These are phyloP conservation scores for Melozone crissalis DNA, from an alignment of 2,113 vertebrate species.

Conservation along the genomic window DNA sequence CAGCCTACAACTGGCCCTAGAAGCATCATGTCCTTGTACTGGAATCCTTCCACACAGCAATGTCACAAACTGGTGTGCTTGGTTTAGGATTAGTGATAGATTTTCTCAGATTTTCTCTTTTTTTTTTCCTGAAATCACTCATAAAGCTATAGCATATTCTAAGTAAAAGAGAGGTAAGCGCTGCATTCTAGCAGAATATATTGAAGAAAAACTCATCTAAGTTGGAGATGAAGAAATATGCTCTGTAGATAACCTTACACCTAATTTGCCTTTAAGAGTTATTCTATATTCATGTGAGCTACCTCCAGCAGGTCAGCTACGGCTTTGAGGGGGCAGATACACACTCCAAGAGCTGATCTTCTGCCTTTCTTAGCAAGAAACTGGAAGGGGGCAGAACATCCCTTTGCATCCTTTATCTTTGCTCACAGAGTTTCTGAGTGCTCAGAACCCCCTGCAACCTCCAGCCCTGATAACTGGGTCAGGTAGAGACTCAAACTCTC, in stretches of 20 bases:
- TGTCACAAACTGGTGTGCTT: not conserved
- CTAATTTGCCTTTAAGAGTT: not conserved
- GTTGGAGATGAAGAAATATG: not conserved
- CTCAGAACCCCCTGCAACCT: not conserved
- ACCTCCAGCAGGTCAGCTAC: not conserved
- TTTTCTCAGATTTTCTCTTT: not conserved
- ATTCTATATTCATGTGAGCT: not conserved
- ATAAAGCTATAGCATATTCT: not conserved
- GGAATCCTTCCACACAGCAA: not conserved
- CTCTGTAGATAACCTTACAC: not conserved
- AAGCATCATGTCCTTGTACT: not conserved
- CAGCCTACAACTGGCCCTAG: not conserved
- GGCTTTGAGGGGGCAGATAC: not conserved
- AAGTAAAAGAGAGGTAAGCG: not conserved
- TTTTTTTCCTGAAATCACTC: not conserved
- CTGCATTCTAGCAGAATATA: not conserved
- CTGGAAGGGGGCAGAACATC: not conserved
- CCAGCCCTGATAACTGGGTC: not conserved
- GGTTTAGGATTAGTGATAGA: not conserved
- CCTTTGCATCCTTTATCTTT: not conserved
- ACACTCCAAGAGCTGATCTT: not conserved
- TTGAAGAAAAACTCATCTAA: not conserved
- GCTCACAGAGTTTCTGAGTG: not conserved
- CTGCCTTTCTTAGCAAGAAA: not conserved
- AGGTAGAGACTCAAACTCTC: not conserved